Evolutionary conservation across 2,797 vertebrate species (phyloP).

Genomic region (Syndactyla subalaris): DNA sequence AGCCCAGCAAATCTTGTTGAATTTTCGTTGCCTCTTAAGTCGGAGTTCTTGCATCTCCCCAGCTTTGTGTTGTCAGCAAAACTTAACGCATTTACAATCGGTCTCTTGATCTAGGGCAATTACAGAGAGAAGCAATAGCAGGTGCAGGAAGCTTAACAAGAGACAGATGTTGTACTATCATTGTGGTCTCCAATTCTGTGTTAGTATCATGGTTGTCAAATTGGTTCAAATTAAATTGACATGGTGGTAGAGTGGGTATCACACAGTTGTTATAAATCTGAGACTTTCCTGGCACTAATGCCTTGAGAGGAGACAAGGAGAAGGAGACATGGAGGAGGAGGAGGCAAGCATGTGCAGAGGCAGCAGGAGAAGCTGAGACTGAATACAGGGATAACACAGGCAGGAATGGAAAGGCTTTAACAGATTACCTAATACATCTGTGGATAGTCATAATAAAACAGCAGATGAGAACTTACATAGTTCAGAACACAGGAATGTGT

Average conservation of each 20-base stretch:
- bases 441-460: background rate
- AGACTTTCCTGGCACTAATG: slow-evolving; percentile 44
- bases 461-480: background rate
- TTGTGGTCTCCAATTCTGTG: slow-evolving; percentile 48
- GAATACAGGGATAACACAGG: accelerated
- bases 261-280: slow-evolving; percentile 53
- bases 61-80: slow-evolving; percentile 79
- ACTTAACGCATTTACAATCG: slow-evolving; percentile 71
- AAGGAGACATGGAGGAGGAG: background rate
- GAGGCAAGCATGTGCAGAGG: background rate
- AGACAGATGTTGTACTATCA: slow-evolving; percentile 41
- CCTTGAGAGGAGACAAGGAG: slow-evolving; percentile 10
- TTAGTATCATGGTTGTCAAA: slow-evolving; percentile 73
- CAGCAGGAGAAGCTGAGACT: background rate
- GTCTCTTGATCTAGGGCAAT: slow-evolving; percentile 79
- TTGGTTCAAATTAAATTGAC: slow-evolving; percentile 79
- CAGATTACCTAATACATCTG: background rate
- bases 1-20: slow-evolving; percentile 69
- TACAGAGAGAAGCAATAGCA: slow-evolving; percentile 72
- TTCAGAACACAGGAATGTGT: background rate
- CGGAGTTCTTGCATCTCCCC: slow-evolving; percentile 51
- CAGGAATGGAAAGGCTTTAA: background rate
- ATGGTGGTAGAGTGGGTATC: slow-evolving; percentile 50
- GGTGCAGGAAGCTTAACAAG: slow-evolving; percentile 70
- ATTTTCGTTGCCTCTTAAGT: slow-evolving; percentile 73